Evolutionary conservation across 92 coral and sea anemone genomes (phyloP), one percentile per base, ranked within the genome.

Genomic region (Meandrina meandrites): DNA sequence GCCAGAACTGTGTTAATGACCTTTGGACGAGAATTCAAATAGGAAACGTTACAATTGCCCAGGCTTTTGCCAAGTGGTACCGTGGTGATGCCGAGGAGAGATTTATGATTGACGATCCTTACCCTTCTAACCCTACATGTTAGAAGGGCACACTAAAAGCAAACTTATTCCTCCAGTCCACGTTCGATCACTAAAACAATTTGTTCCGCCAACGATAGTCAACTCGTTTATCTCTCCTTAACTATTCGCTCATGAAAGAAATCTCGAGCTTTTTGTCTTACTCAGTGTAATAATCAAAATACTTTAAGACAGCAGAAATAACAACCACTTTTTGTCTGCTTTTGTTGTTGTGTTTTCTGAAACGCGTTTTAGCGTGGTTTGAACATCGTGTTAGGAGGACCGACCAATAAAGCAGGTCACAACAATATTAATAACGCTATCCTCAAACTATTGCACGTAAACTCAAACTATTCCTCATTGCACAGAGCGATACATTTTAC

Each of bases 121-220:
- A 89, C 48, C 89, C 92, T 9, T 56, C 76, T 62, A 89, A 89
- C 28, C 89, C 37, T 21, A 50, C 89, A 10, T 89, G 92, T 62
- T 71, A 71, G 45, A 31, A 64, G 34, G 6, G 32, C 18, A 24
- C 30, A 24, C 67, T 11, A 60, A 60, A 22, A 24, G 27, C 7
- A 60, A 60, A 60, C 67, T 56, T 17, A 40, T 4, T 48, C 53
- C 9, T 48, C 53, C 53, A 48, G 53, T 7, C 11, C 53, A 48
- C 14, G 53, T 4, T 48, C 11, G 14, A 48, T 48, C 14, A 12
- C 53, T 48, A 48, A 48, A 48, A 48, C 53, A 48, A 7, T 48
- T 48, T 12, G 53, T 12, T 48, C 53, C 53, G 1, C 60, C 21
- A 54, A 17, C 60, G 60, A 54, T 5, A 54, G 60, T 54, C 60